Percentiles rank a stretch among this genome's conserved stretches.
phyloP scores from a whole-genome alignment of 2,113 vertebrate species.

The Phylloscopus trochilus region DNA sequence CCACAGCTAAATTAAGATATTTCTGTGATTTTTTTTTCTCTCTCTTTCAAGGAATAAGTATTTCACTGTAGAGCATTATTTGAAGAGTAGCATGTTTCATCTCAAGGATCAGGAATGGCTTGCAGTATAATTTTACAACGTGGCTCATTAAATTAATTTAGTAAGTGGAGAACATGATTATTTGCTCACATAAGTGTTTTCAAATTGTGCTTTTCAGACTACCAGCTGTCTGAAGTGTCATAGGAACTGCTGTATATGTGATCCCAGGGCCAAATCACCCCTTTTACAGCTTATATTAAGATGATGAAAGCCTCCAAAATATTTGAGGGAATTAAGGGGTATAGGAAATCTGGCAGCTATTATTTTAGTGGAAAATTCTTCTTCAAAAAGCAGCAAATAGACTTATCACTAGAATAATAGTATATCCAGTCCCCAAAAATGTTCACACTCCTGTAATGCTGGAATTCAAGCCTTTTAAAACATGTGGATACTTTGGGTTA shows the following conservation, averaged over 20 bases:
- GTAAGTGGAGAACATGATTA: neutral
- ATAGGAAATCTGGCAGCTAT: neutral
- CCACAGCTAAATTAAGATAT: neutral
- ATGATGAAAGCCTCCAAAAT: neutral
- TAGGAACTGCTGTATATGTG: rapidly evolving
- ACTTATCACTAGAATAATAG: neutral
- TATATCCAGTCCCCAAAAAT: neutral
- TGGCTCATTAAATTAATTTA: neutral
- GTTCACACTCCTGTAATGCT: neutral
- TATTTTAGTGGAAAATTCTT: neutral
- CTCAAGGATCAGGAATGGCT: neutral
- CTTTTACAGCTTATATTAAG: neutral
- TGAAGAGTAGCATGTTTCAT: slow-evolving; percentile 30
- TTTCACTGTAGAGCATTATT: slow-evolving; percentile 4
- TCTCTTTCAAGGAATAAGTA: neutral
- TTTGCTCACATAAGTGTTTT: neutral
- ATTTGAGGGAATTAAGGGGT: neutral
- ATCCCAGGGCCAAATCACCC: neutral
- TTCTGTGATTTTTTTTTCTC: neutral
- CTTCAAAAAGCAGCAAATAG: neutral
- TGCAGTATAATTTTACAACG: neutral
- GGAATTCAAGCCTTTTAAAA: neutral
- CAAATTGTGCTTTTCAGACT: neutral
- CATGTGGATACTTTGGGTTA: rapidly evolving
- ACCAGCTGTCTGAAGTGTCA: neutral